Evolutionary conservation across 2,797 vertebrate species (phyloP).

Genomic region (Bucorvus abyssinicus): DNA sequence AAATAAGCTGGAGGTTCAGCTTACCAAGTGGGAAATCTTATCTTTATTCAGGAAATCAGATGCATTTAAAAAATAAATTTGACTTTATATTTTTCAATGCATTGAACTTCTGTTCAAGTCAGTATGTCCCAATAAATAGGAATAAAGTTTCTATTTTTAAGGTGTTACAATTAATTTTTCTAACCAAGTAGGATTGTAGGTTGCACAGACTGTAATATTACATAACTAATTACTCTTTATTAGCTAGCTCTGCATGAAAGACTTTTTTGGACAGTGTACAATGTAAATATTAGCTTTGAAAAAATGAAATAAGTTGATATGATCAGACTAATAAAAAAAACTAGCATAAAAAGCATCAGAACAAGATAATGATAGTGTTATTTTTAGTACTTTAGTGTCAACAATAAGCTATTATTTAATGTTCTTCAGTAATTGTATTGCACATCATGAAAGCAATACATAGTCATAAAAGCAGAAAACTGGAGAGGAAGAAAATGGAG

Average conservation of each 20-base stretch:
- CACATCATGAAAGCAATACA: not conserved
- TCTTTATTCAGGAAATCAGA: not conserved
- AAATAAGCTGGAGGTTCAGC: not conserved
- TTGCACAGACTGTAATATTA: not conserved
- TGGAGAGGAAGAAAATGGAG: not conserved
- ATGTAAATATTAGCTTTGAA: not conserved
- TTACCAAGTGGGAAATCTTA: not conserved
- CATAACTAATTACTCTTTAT: not conserved
- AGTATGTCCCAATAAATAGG: not conserved
- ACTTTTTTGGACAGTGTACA: not conserved
- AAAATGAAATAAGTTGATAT: not conserved
- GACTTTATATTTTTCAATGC: not conserved
- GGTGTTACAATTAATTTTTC: not conserved
- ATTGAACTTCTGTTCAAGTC: not conserved
- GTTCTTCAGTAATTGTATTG: not conserved
- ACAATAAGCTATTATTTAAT: not conserved
- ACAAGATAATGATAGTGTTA: not conserved
- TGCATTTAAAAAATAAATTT: not conserved
- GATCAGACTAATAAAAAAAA: not conserved
- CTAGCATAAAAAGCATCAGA: not conserved
- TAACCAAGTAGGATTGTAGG: not conserved
- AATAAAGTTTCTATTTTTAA: not conserved
- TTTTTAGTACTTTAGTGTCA: conserved; percentile 7
- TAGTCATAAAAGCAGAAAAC: not conserved
- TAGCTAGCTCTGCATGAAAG: not conserved